Evolutionary conservation across 2,888 invertebrate genomes (phyloP), one percentile per base, ranked within the genome.

Genomic region (Dicranocentrus wangi): DNA sequence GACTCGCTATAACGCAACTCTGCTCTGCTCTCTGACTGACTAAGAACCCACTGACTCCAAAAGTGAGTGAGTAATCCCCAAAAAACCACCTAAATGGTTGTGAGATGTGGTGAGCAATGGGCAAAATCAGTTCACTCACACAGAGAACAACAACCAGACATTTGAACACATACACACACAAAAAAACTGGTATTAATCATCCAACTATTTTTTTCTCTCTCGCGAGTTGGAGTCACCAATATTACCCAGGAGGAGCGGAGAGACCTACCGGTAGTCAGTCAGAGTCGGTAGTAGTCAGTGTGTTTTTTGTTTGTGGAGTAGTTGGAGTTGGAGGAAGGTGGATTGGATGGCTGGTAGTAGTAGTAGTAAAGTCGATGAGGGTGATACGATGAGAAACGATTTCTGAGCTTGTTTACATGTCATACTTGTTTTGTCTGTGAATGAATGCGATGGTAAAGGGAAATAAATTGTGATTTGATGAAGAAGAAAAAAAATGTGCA

Each of bases 141-240:
- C 53, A 27, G 42, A 3, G 47, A 5, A 47, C 42, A 23, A 32
- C n/a, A 15, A 65, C 21, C 5, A 17, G 19, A 21, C 13, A 32
- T 69, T 13, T 58, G 13, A 15, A 8, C 10, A 66, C 47, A 55
- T 42, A 27, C 66, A 76, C 66, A 68, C 10, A 66, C 47, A 55
- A 55, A 27, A 75, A 76, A 76, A 68, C 76, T 76, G 76, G 76
- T 76, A 76, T 76, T 76, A 76, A 76, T 76, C 76, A 76, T 68
- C 51, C 43, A 43, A 13, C 43, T 43, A 43, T n/a, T 39, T 8
- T 7, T 39, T 13, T 39, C 39, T 39, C 39, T 13, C 39, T 39
- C 39, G 39, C 39, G 8, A 39, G 13, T 39, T 7, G 39, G 39
- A 39, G 8, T 7, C 39, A 39, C 13, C 39, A 39, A 8, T 13